Evolutionary conservation across 2,888 invertebrate genomes (phyloP), one percentile per base, ranked within the genome.

Genomic region (Sturmia bella): DNA sequence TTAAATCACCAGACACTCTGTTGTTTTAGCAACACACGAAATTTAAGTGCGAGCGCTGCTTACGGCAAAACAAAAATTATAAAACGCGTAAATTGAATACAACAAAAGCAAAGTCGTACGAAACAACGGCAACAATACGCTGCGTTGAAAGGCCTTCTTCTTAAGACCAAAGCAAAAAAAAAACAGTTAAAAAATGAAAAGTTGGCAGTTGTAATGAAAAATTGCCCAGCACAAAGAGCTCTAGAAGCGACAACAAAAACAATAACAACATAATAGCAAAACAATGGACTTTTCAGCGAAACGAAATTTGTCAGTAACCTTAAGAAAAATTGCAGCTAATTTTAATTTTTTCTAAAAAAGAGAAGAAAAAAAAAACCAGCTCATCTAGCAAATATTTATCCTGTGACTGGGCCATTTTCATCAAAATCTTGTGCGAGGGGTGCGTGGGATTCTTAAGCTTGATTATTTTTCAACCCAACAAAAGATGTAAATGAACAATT

Each of bases 311-410:
- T 54, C 48, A 80, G 75, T 61, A 57, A 66, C 73, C 45, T 56
- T 70, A 86, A 85, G 85, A 87, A 89, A 89, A 89, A 89, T 89
- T 88, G 87, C 87, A 88, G 89, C 89, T 89, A 89, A 89, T 89
- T 89, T 90, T 87, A 89, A 89, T 89, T 89, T 90, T 89, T 87
- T 86, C 86, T 84, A 78, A 83, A 78, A 70, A 57, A 61, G 39
- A 59, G 24, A 19, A 63, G 61, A 61, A 32, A 32, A 57, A 59
- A 1, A 15, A 27, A 37, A 50, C 52, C 64, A 66, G 64, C 78
- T 78, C 74, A 78, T 78, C 74, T 54, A 74, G 78, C 70, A 82
- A 69, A 69, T 73, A 77, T 77, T 74, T 74, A 64, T 66, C n/a
- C 57, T 43, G 57, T 68, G 50, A 43, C 50, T 19, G 21, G 66